These are phyloP conservation scores for Genyomyrus donnyi DNA, from an alignment of 2,113 vertebrate species.

Conservation along the genomic window DNA sequence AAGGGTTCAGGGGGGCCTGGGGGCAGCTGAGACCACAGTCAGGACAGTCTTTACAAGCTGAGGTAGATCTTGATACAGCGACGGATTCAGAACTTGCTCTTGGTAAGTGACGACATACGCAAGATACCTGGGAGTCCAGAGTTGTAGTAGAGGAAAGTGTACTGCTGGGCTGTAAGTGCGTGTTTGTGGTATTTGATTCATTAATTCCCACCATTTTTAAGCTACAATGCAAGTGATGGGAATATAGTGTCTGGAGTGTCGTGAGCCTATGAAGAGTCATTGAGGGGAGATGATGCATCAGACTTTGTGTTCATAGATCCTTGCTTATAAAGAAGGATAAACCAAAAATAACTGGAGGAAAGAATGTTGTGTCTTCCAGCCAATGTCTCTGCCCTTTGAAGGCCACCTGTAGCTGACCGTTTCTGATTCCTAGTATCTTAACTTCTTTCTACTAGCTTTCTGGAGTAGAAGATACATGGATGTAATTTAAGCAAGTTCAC, in stretches of 20 bases:
- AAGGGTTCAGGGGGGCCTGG: background rate
- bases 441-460: background rate
- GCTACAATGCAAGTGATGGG: background rate
- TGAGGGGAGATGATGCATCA: background rate
- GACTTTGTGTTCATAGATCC: background rate
- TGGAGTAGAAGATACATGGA: background rate
- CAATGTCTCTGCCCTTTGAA: background rate
- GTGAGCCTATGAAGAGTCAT: background rate
- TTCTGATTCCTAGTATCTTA: background rate
- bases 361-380: background rate
- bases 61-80: background rate
- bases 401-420: background rate
- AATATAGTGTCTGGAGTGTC: background rate
- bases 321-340: background rate
- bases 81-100: background rate
- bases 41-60: background rate
- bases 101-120: no score
- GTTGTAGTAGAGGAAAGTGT: no score
- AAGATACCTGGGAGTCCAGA: no score
- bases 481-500: background rate
- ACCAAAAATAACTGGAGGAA: background rate
- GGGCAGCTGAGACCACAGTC: background rate
- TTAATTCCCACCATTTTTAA: background rate
- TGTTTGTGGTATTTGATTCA: background rate
- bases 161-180: background rate